These are phyloP conservation scores for Petrocephalus sullivani DNA, from an alignment of 2,797 vertebrate genomes.

Conservation along the genomic window DNA sequence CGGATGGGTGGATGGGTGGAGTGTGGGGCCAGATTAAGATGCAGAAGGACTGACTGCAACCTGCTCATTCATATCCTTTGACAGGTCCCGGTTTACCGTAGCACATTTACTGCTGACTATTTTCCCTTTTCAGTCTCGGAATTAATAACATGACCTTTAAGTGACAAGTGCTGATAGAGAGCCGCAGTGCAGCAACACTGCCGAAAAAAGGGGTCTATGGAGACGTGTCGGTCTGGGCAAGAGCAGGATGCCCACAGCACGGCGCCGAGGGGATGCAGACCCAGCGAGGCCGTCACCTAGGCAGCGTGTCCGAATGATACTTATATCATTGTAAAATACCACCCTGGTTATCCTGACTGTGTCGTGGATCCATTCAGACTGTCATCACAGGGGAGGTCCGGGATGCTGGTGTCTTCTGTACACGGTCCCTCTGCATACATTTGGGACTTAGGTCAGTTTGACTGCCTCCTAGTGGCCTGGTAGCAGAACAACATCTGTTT, in stretches of 20 bases:
- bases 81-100: background rate
- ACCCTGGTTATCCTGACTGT: background rate
- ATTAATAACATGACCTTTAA: background rate
- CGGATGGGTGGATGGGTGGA: background rate
- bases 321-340: slow-evolving; percentile 23
- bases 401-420: background rate
- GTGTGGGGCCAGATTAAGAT: background rate
- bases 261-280: background rate
- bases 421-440: background rate
- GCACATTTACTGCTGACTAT: background rate
- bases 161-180: background rate
- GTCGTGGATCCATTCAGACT: slow-evolving; percentile 7
- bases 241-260: background rate
- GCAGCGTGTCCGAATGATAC: background rate
- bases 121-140: background rate
- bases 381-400: background rate
- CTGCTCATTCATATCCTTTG: background rate
- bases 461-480: background rate
- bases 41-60: background rate
- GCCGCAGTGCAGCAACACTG: background rate
- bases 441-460: background rate
- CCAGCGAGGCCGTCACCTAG: background rate
- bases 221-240: background rate
- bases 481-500: background rate
- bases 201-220: background rate